Percentiles rank a stretch among this genome's conserved stretches.
phyloP scores from a whole-genome alignment of 2,113 vertebrate genomes.

The Noctilio leporinus region DNA sequence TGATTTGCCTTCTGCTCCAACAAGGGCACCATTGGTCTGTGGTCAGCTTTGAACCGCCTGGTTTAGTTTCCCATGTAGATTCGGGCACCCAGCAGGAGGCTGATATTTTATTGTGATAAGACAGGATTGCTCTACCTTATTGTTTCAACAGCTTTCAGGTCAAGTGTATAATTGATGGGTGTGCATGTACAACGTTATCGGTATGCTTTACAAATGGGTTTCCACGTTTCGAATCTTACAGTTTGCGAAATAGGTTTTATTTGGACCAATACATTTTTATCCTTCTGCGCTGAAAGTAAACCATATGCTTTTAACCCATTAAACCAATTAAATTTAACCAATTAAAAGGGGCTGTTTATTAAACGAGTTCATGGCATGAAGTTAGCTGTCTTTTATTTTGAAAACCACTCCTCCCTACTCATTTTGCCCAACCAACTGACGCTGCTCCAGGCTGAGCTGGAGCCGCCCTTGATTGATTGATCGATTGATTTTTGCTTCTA shows the following conservation, averaged over 20 bases:
- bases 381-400: slow-evolving; percentile 27
- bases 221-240: slow-evolving; percentile 30
- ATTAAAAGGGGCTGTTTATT: neutral
- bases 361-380: slow-evolving; percentile 57
- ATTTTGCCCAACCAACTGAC: slow-evolving; percentile 57
- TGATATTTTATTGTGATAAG: slow-evolving; percentile 30
- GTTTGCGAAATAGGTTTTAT: slow-evolving; percentile 17
- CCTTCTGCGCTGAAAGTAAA: neutral
- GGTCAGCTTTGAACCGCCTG: neutral
- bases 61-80: slow-evolving; percentile 12
- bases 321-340: neutral
- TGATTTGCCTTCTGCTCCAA: neutral
- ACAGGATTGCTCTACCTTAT: neutral
- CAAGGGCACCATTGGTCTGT: no score
- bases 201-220: slow-evolving; percentile 40
- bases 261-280: neutral
- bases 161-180: slow-evolving; percentile 17
- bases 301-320: neutral
- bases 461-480: no score
- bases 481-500: no score
- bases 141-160: slow-evolving; percentile 33
- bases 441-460: no score
- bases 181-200: slow-evolving; percentile 29
- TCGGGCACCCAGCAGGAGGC: neutral
- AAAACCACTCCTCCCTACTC: slow-evolving; percentile 55